These are phyloP conservation scores for Monopis laevigella DNA, from an alignment of 2,888 invertebrate genomes.

Conservation along the genomic window DNA sequence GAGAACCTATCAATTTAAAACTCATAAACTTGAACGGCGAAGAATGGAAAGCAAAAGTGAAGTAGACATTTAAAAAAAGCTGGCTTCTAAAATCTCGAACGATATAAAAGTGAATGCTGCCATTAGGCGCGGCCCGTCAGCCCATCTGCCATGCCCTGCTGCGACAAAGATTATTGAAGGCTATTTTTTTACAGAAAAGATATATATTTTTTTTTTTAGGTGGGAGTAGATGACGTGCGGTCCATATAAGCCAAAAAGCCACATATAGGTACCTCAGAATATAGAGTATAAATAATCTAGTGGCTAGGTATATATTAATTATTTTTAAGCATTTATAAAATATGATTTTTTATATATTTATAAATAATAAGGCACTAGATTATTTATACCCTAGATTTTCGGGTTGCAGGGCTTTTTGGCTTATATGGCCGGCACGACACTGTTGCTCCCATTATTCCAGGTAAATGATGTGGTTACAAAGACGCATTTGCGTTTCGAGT, in stretches of 20 bases:
- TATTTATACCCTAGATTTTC: no score
- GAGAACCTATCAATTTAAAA: slow-evolving; percentile 2
- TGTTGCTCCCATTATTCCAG: no score
- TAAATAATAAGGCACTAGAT: no score
- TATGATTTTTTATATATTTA: no score
- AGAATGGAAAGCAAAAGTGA: slow-evolving; percentile 10
- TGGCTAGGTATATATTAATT: not conserved
- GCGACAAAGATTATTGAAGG: not conserved
- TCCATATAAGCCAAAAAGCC: not conserved
- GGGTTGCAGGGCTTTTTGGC: not conserved
- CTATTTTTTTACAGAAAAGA: not conserved
- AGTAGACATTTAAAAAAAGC: slow-evolving; percentile 5
- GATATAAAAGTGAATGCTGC: slow-evolving; percentile 11
- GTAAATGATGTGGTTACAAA: no score
- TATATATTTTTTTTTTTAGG: not conserved
- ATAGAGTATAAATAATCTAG: not conserved
- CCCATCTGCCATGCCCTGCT: slow-evolving; percentile 6
- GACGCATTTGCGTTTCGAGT: no score
- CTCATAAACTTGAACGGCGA: slow-evolving; percentile 1
- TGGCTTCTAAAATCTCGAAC: slow-evolving; percentile 7
- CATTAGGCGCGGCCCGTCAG: slow-evolving; percentile 8
- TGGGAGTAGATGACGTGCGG: not conserved
- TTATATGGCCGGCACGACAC: no score
- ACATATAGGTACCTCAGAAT: not conserved
- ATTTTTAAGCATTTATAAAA: no score